These are phyloP conservation scores for Campopleginae sp. DNA, from an alignment of 2,888 invertebrate species.

Conservation along the genomic window DNA sequence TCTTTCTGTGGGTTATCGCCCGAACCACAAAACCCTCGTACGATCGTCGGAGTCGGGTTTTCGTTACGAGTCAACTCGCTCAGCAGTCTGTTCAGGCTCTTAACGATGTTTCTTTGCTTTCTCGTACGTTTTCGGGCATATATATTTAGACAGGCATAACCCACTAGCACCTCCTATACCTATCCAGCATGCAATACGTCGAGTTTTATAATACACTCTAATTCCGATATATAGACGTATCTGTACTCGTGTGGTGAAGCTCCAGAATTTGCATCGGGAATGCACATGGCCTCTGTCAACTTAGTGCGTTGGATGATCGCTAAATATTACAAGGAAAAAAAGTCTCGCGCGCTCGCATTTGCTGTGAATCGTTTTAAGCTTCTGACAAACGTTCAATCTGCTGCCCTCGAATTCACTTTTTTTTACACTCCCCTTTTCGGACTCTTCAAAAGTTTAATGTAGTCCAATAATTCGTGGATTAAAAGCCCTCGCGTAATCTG, in stretches of 20 bases:
- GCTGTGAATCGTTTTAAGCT: conserved; percentile 27
- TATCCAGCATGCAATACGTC: conserved; percentile 48
- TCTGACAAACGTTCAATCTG: conserved; percentile 41
- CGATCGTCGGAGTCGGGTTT: conserved; percentile 9
- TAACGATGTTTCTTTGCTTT: conserved; percentile 40
- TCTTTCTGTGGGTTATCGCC: conserved; percentile 9
- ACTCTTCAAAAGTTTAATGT: neutral
- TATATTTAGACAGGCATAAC: conserved; percentile 73
- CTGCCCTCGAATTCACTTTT: conserved; percentile 6
- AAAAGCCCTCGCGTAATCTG: neutral
- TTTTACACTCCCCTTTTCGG: neutral
- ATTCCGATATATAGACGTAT: conserved; percentile 28
- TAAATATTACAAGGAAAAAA: conserved; percentile 36
- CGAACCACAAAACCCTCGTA: conserved; percentile 11
- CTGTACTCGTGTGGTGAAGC: neutral
- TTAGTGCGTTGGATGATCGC: conserved; percentile 32
- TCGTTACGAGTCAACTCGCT: conserved; percentile 32
- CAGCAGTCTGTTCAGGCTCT: conserved; percentile 40
- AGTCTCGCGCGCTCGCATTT: conserved; percentile 22
- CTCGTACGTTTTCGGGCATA: conserved; percentile 56
- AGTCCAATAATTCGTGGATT: conserved; percentile 22
- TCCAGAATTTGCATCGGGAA: conserved; percentile 20
- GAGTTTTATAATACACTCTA: conserved; percentile 50
- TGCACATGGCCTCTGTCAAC: conserved; percentile 58
- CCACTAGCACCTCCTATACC: conserved; percentile 59